Conservation (phyloP, 2,888 invertebrate species). For the Linyphia triangularis region DNA sequence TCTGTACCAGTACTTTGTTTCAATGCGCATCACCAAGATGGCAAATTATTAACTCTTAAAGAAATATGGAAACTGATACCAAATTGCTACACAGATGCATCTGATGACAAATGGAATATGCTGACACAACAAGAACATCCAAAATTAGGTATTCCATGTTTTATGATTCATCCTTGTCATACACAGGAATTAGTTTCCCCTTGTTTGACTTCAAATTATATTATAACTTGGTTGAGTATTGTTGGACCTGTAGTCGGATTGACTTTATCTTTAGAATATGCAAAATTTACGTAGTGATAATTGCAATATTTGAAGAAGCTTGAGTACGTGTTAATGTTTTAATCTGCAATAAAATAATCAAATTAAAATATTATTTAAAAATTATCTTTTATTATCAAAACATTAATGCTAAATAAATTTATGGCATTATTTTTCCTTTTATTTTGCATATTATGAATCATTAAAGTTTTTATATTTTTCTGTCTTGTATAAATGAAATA, state of each 20-base stretch:
- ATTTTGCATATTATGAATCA: background rate
- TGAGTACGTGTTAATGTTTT: too few relatives aligned
- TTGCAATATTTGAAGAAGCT: background rate
- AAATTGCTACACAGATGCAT: constrained; percentile 5
- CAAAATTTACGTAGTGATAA: constrained; percentile 10
- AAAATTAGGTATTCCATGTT: constrained; percentile 59
- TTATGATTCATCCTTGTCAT: constrained; percentile 60
- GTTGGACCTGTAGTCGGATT: constrained; percentile 62
- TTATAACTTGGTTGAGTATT: constrained; percentile 60
- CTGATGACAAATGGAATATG: constrained; percentile 40
- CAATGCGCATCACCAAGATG: constrained; percentile 49
- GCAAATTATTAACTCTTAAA: constrained; percentile 39
- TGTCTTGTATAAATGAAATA: too few relatives aligned
- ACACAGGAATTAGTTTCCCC: constrained; percentile 43
- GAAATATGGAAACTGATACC: constrained; percentile 55
- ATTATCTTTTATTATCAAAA: background rate
- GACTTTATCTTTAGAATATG: constrained; percentile 55
- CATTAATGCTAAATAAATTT: too few relatives aligned
- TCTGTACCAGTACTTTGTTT: constrained; percentile 68
- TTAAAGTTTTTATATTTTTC: background rate
- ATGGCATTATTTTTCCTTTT: background rate
- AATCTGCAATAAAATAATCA: too few relatives aligned
- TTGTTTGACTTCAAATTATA: constrained; percentile 36
- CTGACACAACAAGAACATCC: constrained; percentile 68
- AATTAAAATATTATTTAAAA: background rate